A percentile compares a stretch with the other conserved stretches of the same genome.
Evolutionary conservation across 2,113 vertebrate genomes (phyloP).

Genomic region (Chelonoidis abingdonii): DNA sequence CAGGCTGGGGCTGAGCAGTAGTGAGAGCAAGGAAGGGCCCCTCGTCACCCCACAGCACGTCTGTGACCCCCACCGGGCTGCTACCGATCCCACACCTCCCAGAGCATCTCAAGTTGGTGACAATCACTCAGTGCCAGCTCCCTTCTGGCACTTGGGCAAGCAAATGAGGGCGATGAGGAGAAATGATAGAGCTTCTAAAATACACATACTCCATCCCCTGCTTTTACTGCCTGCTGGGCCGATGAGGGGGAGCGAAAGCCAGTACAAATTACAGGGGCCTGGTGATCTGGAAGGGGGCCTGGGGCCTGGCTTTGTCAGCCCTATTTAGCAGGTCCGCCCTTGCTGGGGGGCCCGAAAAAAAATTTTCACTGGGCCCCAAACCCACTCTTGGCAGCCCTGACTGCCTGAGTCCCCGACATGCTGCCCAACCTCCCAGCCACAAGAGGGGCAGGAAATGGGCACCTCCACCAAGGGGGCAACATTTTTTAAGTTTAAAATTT

Average conservation of each 20-base stretch:
- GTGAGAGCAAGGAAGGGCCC: background rate
- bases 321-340: too few relatives aligned
- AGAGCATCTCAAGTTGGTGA: too few relatives aligned
- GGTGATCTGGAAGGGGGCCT: too few relatives aligned
- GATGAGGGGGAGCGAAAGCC: too few relatives aligned
- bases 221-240: background rate
- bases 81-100: background rate
- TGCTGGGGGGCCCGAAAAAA: too few relatives aligned
- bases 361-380: too few relatives aligned
- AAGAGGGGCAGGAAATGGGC: background rate
- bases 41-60: background rate
- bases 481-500: background rate
- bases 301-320: too few relatives aligned
- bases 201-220: background rate
- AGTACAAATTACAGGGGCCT: too few relatives aligned
- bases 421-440: background rate
- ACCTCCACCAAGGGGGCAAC: background rate
- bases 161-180: background rate
- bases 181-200: background rate
- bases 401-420: background rate
- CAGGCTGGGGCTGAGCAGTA: background rate
- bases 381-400: too few relatives aligned
- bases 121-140: background rate
- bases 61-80: background rate
- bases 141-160: background rate